Evolutionary conservation across 2,113 vertebrate species (phyloP).

Genomic region (Bombycilla garrulus): DNA sequence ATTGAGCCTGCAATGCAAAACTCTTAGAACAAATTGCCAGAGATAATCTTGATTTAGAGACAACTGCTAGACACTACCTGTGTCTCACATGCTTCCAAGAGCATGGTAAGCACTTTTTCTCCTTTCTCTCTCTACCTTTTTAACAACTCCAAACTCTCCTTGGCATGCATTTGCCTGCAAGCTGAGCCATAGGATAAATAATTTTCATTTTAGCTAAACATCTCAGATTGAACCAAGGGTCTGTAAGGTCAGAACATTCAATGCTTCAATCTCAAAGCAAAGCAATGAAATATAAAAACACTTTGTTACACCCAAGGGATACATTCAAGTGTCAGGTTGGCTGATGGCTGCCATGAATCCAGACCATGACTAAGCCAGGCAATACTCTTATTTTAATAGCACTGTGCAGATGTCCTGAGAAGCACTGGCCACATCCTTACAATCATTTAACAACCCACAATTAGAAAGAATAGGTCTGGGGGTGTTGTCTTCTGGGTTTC

Average conservation of each 20-base stretch:
- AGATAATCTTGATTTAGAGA: background rate
- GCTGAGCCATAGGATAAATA: slow-evolving; percentile 43
- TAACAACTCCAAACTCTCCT: slow-evolving; percentile 7
- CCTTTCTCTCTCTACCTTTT: background rate
- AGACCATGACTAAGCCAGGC: background rate
- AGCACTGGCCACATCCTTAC: background rate
- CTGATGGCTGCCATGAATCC: slow-evolving; percentile 25
- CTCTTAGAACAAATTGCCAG: background rate
- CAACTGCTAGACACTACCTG: background rate
- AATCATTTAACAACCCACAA: background rate
- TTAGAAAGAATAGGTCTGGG: background rate
- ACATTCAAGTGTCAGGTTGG: background rate
- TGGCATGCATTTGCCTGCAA: slow-evolving; percentile 33
- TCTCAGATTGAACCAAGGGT: background rate
- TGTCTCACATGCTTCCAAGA: slow-evolving; percentile 2
- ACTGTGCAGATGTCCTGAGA: background rate
- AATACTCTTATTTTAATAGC: background rate
- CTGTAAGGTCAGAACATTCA: slow-evolving; percentile 36
- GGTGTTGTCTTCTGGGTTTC: background rate
- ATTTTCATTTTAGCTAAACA: slow-evolving; percentile 48
- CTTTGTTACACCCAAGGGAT: background rate
- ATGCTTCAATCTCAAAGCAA: background rate
- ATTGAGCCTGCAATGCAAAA: background rate
- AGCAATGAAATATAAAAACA: background rate
- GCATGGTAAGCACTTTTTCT: background rate